Percentiles rank a stretch among this genome's conserved stretches.
Conservation (phyloP, 2,888 invertebrate genomes). For the Microctonus aethiopoides region DNA sequence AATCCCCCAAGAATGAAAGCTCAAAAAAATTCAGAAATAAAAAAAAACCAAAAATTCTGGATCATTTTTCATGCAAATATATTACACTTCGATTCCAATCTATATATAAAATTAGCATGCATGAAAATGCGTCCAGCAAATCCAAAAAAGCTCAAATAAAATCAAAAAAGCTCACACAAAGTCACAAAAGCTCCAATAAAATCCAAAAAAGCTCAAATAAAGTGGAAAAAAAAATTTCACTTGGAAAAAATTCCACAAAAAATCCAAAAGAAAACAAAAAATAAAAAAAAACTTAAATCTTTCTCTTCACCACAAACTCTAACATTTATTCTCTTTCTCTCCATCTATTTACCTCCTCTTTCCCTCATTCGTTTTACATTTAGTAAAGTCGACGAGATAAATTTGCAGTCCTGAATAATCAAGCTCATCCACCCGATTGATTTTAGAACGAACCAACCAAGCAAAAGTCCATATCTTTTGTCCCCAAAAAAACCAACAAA, state of each 20-base stretch:
- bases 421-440: constrained; percentile 40
- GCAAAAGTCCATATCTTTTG: constrained; percentile 10
- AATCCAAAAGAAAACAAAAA: not conserved
- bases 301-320: not conserved
- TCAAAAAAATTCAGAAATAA: not conserved
- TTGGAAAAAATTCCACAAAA: not conserved
- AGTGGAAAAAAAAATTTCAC: not conserved
- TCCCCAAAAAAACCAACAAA: constrained; percentile 11
- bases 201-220: no score
- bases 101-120: no score
- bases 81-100: not conserved
- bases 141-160: no score
- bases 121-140: no score
- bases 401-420: constrained; percentile 38
- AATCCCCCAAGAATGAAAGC: not conserved
- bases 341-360: not conserved
- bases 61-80: not conserved
- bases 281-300: not conserved
- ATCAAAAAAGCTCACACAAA: no score
- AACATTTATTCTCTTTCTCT: not conserved
- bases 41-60: not conserved
- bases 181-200: no score
- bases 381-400: constrained; percentile 17
- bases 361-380: not conserved
- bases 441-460: constrained; percentile 27